Base-by-base conservation (phyloP, 2,888 invertebrate species). In the Meiosimyza decipiens region DNA sequence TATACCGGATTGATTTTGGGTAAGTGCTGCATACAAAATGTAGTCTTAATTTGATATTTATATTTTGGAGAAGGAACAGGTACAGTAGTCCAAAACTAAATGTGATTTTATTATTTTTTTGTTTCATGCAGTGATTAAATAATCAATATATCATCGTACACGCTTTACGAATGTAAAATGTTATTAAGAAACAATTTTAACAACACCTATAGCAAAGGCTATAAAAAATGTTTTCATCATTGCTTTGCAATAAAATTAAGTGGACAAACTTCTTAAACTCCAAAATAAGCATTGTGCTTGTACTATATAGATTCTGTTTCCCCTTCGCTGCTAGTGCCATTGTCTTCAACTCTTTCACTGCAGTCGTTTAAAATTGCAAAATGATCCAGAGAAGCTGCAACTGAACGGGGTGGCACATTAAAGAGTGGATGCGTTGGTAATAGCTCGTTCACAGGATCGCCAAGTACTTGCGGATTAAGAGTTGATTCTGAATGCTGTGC, bases 341-440 rank as follows among this genome's bases (percentile, higher is more conserved):
- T 60, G 9, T 28, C 52, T 1, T 51, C 51, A 16, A 50, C 6
- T 16, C 47, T 54, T 33, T 69, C 60, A 7, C 22, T 40, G 12
- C 5, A 22, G 3, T 18, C 57, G 18, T 70, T 70, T n/a, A 70
- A 7, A 13, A 47, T 40, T 16, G 51, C 77, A 71, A 89, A 91
- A 82, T 89, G 87, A 22, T 86, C 79, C 75, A 88, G 79, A 6
- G 90, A 89, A 79, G 87, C 88, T 73, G 88, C 83, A 3, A 91
- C 90, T 65, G 89, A 86, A 71, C 93, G 91, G 54, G 93, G 91
- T 77, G 93, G 92, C 75, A 96, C 90, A 86, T 96, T 96, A 85
- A 94, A 95, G 54, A 96, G 88, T 0, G 96, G 95, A 88, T 96
- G 95, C 55, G 93, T 91, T 77, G 91, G 89, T 80, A 90, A 91